Conservation (phyloP, 2,888 invertebrate species). For the Digitonthophagus gazella region DNA sequence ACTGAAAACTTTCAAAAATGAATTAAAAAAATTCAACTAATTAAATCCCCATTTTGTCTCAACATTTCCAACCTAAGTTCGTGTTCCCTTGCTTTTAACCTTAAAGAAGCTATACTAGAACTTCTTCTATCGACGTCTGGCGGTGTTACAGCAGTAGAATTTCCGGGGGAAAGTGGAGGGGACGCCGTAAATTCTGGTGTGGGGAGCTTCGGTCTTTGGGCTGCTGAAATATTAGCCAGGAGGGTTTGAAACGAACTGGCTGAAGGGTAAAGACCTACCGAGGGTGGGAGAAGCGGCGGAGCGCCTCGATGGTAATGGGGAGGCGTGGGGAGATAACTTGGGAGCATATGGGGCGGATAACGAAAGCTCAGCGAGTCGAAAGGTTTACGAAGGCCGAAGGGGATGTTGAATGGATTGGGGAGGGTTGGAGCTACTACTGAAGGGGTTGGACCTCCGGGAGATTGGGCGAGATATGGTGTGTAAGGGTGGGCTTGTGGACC, state of each 20-base stretch:
- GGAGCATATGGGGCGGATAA: conserved; percentile 62
- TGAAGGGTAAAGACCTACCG: conserved; percentile 59
- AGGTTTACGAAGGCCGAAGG: conserved; percentile 72
- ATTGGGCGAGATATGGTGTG: conserved; percentile 77
- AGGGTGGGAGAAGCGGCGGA: conserved; percentile 65
- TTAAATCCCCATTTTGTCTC: conserved; percentile 74
- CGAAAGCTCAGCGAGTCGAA: conserved; percentile 74
- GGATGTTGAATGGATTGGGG: conserved; percentile 80
- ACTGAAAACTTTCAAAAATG: neutral
- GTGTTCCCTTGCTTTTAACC: conserved; percentile 87
- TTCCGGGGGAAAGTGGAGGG: conserved; percentile 56
- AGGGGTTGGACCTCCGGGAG: conserved; percentile 59
- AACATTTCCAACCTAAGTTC: conserved; percentile 81
- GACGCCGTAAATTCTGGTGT: conserved; percentile 56
- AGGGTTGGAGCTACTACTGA: conserved; percentile 72
- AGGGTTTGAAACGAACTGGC: conserved; percentile 80
- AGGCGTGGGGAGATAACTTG: conserved; percentile 58
- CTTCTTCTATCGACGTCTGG: conserved; percentile 76
- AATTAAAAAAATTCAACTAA: conserved; percentile 68
- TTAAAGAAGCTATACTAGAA: conserved; percentile 82
- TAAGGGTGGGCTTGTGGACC: conserved; percentile 89
- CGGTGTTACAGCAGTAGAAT: conserved; percentile 47
- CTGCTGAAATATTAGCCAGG: conserved; percentile 74
- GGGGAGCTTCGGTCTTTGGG: conserved; percentile 58
- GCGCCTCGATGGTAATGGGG: conserved; percentile 56